A percentile compares a stretch with the other conserved stretches of the same genome.
Conservation (phyloP, 2,888 invertebrate species). For the Agrotis segetum region DNA sequence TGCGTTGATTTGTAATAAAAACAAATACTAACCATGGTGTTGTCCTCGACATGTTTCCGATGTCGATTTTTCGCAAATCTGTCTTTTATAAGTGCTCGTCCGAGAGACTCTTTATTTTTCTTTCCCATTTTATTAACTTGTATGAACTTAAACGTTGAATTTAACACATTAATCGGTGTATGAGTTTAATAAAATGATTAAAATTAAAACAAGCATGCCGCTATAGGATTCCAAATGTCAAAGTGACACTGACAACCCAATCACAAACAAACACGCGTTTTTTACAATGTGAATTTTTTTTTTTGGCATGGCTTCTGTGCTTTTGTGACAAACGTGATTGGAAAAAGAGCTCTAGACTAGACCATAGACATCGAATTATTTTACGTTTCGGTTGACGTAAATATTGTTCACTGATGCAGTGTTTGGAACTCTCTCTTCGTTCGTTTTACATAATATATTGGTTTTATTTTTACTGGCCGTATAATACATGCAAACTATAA, state of each 20-base stretch:
- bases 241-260: conserved; percentile 1
- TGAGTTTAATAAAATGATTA: too few relatives aligned
- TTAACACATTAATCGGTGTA: neutral
- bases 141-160: conserved; percentile 11
- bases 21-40: conserved; percentile 92
- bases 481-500: too few relatives aligned
- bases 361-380: too few relatives aligned
- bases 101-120: conserved; percentile 93
- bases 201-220: conserved; percentile 21
- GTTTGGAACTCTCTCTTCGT: too few relatives aligned
- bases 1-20: neutral
- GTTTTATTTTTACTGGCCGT: too few relatives aligned
- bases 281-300: too few relatives aligned
- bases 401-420: too few relatives aligned
- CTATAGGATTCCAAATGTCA: conserved; percentile 17
- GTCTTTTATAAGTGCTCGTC: conserved; percentile 94
- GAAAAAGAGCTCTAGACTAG: too few relatives aligned
- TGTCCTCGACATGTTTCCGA: conserved; percentile 92
- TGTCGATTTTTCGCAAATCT: conserved; percentile 93
- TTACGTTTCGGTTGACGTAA: too few relatives aligned
- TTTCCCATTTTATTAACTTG: conserved; percentile 92
- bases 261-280: neutral
- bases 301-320: too few relatives aligned
- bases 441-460: too few relatives aligned
- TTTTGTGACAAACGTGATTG: too few relatives aligned